Conservation (phyloP, 2,797 vertebrate genomes). For the Gobionotothen gibberifrons region DNA sequence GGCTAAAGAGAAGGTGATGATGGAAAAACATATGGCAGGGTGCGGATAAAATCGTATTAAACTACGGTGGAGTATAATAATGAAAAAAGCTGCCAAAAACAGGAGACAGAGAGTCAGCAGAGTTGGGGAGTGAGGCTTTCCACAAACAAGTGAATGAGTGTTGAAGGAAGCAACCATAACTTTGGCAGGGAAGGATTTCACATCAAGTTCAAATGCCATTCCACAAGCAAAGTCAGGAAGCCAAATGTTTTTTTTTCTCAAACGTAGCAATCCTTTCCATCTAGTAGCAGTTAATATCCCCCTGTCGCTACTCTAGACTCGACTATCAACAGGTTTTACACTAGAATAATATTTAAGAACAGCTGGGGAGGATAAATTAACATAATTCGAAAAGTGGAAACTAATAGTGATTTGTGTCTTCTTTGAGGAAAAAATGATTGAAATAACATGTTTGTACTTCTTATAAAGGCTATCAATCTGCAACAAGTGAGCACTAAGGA, state of each 20-base stretch:
- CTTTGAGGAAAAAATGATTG: conserved; percentile 24
- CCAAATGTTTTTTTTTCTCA: conserved; percentile 72
- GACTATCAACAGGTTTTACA: conserved; percentile 63
- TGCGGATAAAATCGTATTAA: no score
- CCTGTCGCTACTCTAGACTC: conserved; percentile 43
- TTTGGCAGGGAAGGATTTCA: conserved; percentile 71
- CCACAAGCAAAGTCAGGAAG: conserved; percentile 74
- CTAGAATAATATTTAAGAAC: conserved; percentile 61
- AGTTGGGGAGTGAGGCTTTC: conserved; percentile 54
- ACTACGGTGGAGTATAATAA: no score
- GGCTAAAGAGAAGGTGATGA: no score
- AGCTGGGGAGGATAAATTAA: conserved; percentile 68
- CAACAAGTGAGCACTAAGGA: not conserved
- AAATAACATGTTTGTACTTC: conserved; percentile 24
- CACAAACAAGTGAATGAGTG: conserved; percentile 49
- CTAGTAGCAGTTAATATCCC: conserved; percentile 65
- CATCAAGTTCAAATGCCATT: conserved; percentile 71
- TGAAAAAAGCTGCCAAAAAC: conserved; percentile 48
- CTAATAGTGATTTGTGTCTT: conserved; percentile 43
- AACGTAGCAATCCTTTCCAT: conserved; percentile 66
- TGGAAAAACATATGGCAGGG: no score
- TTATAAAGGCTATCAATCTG: conserved; percentile 34
- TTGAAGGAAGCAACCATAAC: conserved; percentile 38
- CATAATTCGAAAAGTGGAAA: conserved; percentile 51
- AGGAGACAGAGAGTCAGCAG: conserved; percentile 62